A percentile compares a stretch with the other conserved stretches of the same genome.
Conservation (phyloP, 2,888 invertebrate genomes). For the Chymomyza caudatula region DNA sequence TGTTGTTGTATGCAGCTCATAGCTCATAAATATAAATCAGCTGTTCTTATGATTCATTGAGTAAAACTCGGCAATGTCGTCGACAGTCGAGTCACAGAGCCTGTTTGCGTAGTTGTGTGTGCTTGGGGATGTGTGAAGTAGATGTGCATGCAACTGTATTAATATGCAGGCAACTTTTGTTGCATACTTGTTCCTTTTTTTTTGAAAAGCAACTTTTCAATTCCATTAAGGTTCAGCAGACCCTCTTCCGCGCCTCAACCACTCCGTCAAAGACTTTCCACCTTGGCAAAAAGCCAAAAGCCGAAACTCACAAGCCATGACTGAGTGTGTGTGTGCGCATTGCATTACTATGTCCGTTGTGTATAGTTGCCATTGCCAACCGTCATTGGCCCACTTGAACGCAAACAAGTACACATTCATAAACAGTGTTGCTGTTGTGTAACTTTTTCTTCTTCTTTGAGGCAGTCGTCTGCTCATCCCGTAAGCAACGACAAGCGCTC, state of each 20-base stretch:
- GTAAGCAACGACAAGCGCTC: not conserved
- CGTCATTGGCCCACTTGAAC: constrained; percentile 15
- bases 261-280: constrained; percentile 4
- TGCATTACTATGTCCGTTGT: not conserved
- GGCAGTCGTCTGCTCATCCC: not conserved
- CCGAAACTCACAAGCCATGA: constrained; percentile 1
- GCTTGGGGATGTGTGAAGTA: not conserved
- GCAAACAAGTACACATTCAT: not conserved
- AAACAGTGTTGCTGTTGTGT: not conserved
- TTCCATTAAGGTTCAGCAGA: constrained; percentile 45
- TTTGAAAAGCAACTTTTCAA: constrained; percentile 54
- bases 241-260: not conserved
- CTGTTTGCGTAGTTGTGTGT: constrained; percentile 2
- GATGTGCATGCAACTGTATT: constrained; percentile 21
- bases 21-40: constrained; percentile 69
- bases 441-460: not conserved
- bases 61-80: constrained; percentile 45
- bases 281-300: constrained; percentile 55
- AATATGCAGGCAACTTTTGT: constrained; percentile 50
- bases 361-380: not conserved
- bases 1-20: constrained; percentile 14
- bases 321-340: not conserved
- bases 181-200: constrained; percentile 38
- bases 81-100: not conserved
- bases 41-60: constrained; percentile 72